Evolutionary conservation across 2,797 vertebrate genomes (phyloP), one percentile per base, ranked within the genome.

Genomic region (Apodemus agrarius): DNA sequence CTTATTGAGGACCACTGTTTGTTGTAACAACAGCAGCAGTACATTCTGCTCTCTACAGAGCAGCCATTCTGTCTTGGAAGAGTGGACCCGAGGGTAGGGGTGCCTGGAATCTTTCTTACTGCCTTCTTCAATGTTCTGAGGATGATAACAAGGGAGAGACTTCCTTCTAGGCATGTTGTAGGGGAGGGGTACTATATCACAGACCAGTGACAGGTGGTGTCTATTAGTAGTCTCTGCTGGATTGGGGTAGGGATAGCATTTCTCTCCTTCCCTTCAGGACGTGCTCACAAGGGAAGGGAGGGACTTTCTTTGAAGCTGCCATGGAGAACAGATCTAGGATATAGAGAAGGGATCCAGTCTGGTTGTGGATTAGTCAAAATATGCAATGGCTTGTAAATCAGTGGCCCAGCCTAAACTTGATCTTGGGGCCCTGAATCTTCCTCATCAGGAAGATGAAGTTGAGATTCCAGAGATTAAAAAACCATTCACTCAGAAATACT

Each of bases 1-100:
- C 90, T 49, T 6, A 78, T 98, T 97, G 97, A 97, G 95, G 97
- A 94, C 94, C 95, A 8, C 96, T 95, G 97, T 92, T 95, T 96
- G 88, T 95, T 95, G 96, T 97, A 84, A 93, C 78, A 5, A 94
- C 92, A 96, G 59, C 96, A 87, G 61, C 69, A 9, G 24, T 91
- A 0, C 94, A 97, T 97, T 92, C 76, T 93, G 0, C 93, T 21
- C 0, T 9, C 94, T 91, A 95, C 93, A 78, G 88, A 96, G 61
- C 90, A 37, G 57, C 91, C 10, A 0, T 93, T 97, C 59, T 97
- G 91, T 31, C 69, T n/a, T 93, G 79, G 95, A 72, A 83, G 72
- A 89, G 43, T 80, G 86, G 29, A 65, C 79, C 80, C 46, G 8
- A 75, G 52, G 24, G 24, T 21, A 69, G 74, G 74, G n/a, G 46